Evolutionary conservation across 2,113 vertebrate species (phyloP), one percentile per base, ranked within the genome.

Genomic region (Pogona vitticeps): DNA sequence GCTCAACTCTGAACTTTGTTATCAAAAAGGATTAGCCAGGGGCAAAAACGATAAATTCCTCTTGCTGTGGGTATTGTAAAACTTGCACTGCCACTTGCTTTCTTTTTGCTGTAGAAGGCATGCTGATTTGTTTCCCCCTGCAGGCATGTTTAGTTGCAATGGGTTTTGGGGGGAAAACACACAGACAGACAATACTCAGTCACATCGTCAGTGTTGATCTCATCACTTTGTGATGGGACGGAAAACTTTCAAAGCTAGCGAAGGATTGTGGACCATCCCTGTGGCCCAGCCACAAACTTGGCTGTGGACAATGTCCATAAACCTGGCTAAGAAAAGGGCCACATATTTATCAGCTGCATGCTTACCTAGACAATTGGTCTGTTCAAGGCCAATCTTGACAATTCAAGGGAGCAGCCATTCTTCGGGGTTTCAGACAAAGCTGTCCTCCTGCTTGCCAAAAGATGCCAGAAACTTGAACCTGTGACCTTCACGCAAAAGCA

Each of bases 1-100:
- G 93, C 87, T 95, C 85, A 72, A 81, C 52, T 92, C 72, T 91
- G 88, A 95, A 94, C 92, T 94, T 93, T 93, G 91, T 93, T 92
- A 92, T 91, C 85, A 81, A 73, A 87, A 94, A 94, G 78, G 89
- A 94, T 86, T 87, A 88, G 76, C 88, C 90, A 56, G 86, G 87
- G 82, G 3, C 93, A 83, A 92, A 68, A 94, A 88, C 65, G 33
- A 80, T 90, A 86, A 84, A 88, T 91, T 93, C 89, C 88, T 92
- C 90, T 21, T 2, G 73, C 76, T 65, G 20, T 82, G 78, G 88
- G 86, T 88, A 65, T 83, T 31, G 15, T 40, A 94, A 79, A 92
- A 88, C 70, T 89, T 88, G 72, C 0, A 3, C 75, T 87, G 68
- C 87, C 58, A 36, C 86, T 84, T 80, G 59, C 83, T 89, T 79